Conservation (phyloP, 2,888 invertebrate species). For the Hydroisotoma schaefferi region DNA sequence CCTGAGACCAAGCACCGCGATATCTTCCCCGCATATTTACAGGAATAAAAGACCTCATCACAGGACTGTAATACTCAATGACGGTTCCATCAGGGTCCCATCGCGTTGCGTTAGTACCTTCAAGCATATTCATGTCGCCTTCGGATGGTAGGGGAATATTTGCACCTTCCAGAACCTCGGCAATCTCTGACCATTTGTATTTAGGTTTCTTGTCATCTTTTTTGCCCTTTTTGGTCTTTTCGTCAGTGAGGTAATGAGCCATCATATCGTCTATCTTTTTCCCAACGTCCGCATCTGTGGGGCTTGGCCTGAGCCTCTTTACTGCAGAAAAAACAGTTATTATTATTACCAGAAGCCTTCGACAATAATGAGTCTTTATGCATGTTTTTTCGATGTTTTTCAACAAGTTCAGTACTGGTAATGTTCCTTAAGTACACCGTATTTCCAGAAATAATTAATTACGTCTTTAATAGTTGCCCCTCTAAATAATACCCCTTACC, state of each 20-base stretch:
- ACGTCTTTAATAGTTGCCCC: too few species aligned
- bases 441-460: too few species aligned
- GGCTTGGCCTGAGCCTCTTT: too few species aligned
- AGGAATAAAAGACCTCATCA: slow-evolving; percentile 27
- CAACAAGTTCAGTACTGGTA: too few species aligned
- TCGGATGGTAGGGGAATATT: slow-evolving; percentile 26
- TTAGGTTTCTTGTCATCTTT: background rate
- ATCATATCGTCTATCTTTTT: slow-evolving; percentile 12
- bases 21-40: slow-evolving; percentile 34
- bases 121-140: slow-evolving; percentile 20
- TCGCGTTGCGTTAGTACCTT: slow-evolving; percentile 11
- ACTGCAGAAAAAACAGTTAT: too few species aligned
- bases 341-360: too few species aligned
- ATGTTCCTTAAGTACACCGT: too few species aligned
- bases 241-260: slow-evolving; percentile 7
- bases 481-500: too few species aligned
- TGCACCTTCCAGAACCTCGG: slow-evolving; percentile 5
- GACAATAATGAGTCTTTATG: too few species aligned
- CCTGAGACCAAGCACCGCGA: slow-evolving; percentile 27
- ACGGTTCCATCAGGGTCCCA: slow-evolving; percentile 34
- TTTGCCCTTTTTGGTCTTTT: background rate
- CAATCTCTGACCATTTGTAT: slow-evolving; percentile 12
- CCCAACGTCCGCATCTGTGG: slow-evolving; percentile 15
- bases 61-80: slow-evolving; percentile 29
- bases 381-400: too few species aligned